phyloP scores from a whole-genome alignment of 2,888 invertebrate species.

The Drosophila phalerata region DNA sequence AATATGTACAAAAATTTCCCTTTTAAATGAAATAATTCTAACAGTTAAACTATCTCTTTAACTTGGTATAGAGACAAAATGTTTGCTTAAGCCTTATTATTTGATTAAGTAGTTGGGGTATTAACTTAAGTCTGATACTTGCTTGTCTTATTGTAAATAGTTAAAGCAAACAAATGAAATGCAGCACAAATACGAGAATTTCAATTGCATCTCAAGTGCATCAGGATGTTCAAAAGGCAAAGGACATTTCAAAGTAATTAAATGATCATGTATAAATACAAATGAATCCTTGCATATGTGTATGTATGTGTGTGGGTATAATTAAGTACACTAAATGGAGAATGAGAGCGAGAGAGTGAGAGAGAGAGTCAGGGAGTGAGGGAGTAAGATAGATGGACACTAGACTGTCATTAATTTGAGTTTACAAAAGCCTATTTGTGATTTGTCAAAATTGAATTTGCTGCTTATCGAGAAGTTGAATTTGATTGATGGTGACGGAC shows the following conservation, averaged over 20 bases:
- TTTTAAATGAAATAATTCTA: neutral
- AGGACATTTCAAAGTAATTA: slow-evolving; percentile 68
- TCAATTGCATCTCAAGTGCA: slow-evolving; percentile 30
- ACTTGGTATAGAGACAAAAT: no score
- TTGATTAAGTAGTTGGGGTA: neutral
- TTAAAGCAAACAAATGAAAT: slow-evolving; percentile 41
- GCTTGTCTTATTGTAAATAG: slow-evolving; percentile 11
- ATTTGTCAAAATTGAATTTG: slow-evolving; percentile 80
- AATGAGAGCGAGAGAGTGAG: neutral
- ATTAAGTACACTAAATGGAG: slow-evolving; percentile 56
- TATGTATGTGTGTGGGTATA: slow-evolving; percentile 27
- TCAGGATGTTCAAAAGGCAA: slow-evolving; percentile 28
- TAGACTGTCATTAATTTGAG: slow-evolving; percentile 69
- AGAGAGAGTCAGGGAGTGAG: neutral
- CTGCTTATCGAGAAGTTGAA: slow-evolving; percentile 72
- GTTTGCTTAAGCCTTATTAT: no score
- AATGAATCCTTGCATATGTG: slow-evolving; percentile 14
- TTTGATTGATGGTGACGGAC: slow-evolving; percentile 69
- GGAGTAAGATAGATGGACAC: slow-evolving; percentile 5
- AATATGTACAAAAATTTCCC: no score
- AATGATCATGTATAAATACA: slow-evolving; percentile 53
- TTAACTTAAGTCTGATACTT: neutral
- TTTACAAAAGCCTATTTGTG: slow-evolving; percentile 78
- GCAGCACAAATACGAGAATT: slow-evolving; percentile 40
- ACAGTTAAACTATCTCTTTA: neutral